These are phyloP conservation scores for Rhinophrynus dorsalis DNA, from an alignment of 2,797 vertebrate species.

Conservation along the genomic window DNA sequence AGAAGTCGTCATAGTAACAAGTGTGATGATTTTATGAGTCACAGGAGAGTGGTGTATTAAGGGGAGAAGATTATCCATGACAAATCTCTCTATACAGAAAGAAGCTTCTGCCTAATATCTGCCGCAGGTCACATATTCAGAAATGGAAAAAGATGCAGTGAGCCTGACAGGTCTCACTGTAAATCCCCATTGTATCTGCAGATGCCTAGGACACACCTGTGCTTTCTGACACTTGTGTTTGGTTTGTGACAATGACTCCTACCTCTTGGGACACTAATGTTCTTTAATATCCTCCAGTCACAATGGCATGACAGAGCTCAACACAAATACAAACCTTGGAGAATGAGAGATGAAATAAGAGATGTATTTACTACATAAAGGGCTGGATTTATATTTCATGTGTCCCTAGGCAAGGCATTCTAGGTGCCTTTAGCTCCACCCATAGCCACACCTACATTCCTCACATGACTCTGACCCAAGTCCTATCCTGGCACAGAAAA, in stretches of 20 bases:
- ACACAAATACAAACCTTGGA: too few species aligned
- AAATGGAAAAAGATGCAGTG: neutral
- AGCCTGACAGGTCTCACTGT: neutral
- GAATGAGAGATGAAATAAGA: too few species aligned
- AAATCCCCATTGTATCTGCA: too few species aligned
- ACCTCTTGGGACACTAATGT: neutral
- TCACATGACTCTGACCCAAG: too few species aligned
- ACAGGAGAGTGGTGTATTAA: slow-evolving; percentile 44
- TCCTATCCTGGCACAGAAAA: too few species aligned
- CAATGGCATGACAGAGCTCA: too few species aligned
- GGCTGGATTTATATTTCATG: too few species aligned
- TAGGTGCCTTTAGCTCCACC: too few species aligned
- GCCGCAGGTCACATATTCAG: neutral
- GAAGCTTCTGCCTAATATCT: slow-evolving; percentile 25
- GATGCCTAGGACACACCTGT: neutral
- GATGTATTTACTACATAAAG: too few species aligned
- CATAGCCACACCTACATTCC: too few species aligned
- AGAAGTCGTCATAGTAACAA: slow-evolving; percentile 43
- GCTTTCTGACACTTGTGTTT: neutral
- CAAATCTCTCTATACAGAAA: slow-evolving; percentile 38
- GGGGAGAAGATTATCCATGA: slow-evolving; percentile 44
- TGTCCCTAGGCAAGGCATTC: too few species aligned
- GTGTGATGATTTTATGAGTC: slow-evolving; percentile 38
- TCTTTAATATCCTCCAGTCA: too few species aligned
- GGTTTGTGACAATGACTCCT: neutral